A percentile compares a stretch with the other conserved stretches of the same genome.
These are phyloP conservation scores for Amblyraja radiata DNA, from an alignment of 2,797 vertebrate species.

Conservation along the genomic window DNA sequence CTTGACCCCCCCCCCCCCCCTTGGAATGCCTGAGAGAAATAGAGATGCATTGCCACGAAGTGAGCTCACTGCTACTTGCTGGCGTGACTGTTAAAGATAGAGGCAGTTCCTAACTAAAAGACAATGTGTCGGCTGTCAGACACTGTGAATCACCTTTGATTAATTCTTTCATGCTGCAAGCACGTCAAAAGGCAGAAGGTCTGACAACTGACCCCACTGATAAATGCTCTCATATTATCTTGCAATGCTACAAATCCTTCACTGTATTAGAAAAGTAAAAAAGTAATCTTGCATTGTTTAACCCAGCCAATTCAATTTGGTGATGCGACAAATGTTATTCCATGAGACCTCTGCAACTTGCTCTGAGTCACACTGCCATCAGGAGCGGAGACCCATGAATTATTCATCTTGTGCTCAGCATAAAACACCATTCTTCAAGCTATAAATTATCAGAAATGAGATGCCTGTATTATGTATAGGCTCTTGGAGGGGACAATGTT, in stretches of 20 bases:
- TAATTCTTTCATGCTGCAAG: background rate
- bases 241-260: slow-evolving; percentile 4
- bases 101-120: background rate
- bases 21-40: no score
- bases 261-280: background rate
- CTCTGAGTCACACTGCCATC: slow-evolving; percentile 40
- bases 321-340: slow-evolving; percentile 17
- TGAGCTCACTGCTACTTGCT: background rate
- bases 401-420: slow-evolving; percentile 46
- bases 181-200: background rate
- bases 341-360: background rate
- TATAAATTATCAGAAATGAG: slow-evolving; percentile 44
- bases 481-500: background rate
- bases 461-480: background rate
- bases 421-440: slow-evolving; percentile 38
- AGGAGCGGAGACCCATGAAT: slow-evolving; percentile 46
- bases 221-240: background rate
- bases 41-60: background rate
- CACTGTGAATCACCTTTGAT: background rate
- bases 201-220: background rate
- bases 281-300: background rate
- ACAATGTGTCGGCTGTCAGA: background rate
- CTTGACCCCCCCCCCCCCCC: no score
- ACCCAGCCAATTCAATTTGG: background rate
- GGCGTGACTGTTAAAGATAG: no score